Conservation (phyloP, 2,113 vertebrate genomes). For the Apteryx mantelli region DNA sequence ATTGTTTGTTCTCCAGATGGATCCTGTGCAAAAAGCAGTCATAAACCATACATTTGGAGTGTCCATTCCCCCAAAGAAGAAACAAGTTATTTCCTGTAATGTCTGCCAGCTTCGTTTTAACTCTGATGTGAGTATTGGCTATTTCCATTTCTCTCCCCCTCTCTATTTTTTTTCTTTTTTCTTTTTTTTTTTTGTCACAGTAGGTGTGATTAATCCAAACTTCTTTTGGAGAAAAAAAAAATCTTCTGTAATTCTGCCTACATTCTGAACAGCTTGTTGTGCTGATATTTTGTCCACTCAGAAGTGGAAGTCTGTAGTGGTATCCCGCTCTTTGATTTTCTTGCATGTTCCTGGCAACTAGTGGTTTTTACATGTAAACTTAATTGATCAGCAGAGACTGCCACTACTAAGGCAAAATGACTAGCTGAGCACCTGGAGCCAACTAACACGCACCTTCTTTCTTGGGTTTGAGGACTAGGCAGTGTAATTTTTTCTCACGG, state of each 20-base stretch:
- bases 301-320: background rate
- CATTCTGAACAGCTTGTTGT: background rate
- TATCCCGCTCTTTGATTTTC: background rate
- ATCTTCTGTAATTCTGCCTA: background rate
- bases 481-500: background rate
- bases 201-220: background rate
- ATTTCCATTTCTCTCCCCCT: background rate
- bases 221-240: background rate
- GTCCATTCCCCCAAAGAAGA: conserved; percentile 92
- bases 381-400: background rate
- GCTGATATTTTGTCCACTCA: background rate
- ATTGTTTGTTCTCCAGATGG: conserved; percentile 87
- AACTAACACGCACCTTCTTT: background rate
- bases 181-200: background rate
- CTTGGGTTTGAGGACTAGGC: background rate
- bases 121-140: conserved; percentile 90
- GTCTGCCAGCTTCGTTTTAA: conserved; percentile 98
- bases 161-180: background rate
- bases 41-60: conserved; percentile 99
- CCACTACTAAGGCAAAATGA: background rate
- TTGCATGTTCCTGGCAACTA: background rate
- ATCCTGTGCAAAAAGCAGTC: conserved; percentile 98
- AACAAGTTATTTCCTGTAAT: conserved; percentile 94
- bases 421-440: background rate
- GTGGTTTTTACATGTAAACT: background rate